A percentile compares a stretch with the other conserved stretches of the same genome.
phyloP scores from a whole-genome alignment of 2,888 invertebrate species.

The Labia minor region DNA sequence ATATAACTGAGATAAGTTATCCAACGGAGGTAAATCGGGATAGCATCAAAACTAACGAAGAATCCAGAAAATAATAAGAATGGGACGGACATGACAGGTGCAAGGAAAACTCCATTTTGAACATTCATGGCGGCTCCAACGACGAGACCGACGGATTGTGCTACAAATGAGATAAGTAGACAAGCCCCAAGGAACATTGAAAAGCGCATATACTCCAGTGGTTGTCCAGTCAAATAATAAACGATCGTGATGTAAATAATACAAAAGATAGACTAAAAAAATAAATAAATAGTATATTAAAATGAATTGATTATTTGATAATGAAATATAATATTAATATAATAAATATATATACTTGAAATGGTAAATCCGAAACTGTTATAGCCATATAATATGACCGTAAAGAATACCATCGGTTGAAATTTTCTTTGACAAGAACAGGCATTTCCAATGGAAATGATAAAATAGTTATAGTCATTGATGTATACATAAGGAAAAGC shows the following conservation, averaged over 20 bases:
- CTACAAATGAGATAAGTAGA: constrained; percentile 83
- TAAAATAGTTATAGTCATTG: constrained; percentile 97
- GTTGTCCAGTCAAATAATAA: constrained; percentile 90
- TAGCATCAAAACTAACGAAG: constrained; percentile 93
- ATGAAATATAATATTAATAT: neutral
- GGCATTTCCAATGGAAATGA: constrained; percentile 96
- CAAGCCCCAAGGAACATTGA: constrained; percentile 81
- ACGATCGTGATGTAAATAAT: constrained; percentile 84
- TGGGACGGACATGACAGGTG: constrained; percentile 93
- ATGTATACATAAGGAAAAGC: constrained; percentile 97
- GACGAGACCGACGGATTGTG: constrained; percentile 88
- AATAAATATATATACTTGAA: constrained; percentile 61
- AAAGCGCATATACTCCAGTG: constrained; percentile 69
- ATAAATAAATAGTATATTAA: constrained; percentile 22
- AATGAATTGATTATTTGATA: too few species aligned
- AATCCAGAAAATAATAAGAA: constrained; percentile 93
- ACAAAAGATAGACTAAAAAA: constrained; percentile 79
- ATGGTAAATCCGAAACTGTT: constrained; percentile 93
- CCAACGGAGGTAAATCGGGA: constrained; percentile 89
- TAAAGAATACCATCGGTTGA: constrained; percentile 94
- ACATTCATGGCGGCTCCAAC: constrained; percentile 94
- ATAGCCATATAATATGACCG: constrained; percentile 91
- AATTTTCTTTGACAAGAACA: constrained; percentile 85
- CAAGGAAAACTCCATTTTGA: constrained; percentile 91
- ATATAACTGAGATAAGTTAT: constrained; percentile 91